Percentiles rank a stretch among this genome's conserved stretches.
Conservation (phyloP, 2,888 invertebrate species). For the Cistogaster globosa region DNA sequence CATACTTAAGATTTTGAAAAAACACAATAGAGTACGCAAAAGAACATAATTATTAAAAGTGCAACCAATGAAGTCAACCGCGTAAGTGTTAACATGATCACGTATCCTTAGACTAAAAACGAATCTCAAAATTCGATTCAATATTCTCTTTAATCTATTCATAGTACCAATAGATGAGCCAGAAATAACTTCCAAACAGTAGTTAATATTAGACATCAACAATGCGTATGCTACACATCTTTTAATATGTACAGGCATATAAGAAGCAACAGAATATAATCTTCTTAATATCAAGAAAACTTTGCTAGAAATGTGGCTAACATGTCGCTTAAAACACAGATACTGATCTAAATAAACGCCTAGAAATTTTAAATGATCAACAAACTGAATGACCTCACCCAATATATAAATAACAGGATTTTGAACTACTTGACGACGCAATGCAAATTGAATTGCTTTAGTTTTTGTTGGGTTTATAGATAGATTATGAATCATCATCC, state of each 20-base stretch:
- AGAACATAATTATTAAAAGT: conserved; percentile 5
- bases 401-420: too few species aligned
- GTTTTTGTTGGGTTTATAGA: too few species aligned
- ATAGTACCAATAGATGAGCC: background rate
- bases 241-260: background rate
- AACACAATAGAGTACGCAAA: background rate
- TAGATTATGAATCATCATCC: background rate
- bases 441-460: too few species aligned
- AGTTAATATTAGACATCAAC: background rate
- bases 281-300: background rate
- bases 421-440: too few species aligned
- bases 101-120: background rate
- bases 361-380: background rate
- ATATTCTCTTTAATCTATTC: background rate
- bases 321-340: background rate
- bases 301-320: background rate
- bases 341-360: background rate
- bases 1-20: conserved; percentile 1
- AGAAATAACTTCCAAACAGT: conserved; percentile 6
- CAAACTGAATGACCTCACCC: too few species aligned
- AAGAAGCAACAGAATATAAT: background rate
- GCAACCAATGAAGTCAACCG: background rate
- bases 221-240: background rate
- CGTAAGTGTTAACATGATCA: background rate
- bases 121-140: background rate